phyloP scores from a whole-genome alignment of 2,113 vertebrate genomes.

The Gobiocypris rarus region DNA sequence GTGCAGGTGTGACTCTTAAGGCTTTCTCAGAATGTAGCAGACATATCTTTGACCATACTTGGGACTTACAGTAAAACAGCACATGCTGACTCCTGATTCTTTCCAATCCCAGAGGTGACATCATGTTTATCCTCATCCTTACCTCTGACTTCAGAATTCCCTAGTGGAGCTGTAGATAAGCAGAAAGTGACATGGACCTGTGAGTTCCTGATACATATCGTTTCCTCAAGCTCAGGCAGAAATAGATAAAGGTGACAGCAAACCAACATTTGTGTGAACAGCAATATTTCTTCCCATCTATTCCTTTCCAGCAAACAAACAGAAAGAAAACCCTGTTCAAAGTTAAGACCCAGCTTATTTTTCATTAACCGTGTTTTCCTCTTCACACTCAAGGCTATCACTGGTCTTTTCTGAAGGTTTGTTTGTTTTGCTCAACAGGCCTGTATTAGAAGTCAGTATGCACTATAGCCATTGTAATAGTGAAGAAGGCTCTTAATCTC shows the following conservation, averaged over 20 bases:
- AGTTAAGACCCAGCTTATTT: neutral
- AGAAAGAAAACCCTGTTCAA: neutral
- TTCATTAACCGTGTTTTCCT: neutral
- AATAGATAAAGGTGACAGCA: neutral
- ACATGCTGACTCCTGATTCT: neutral
- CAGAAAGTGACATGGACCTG: constrained; percentile 15
- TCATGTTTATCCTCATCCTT: neutral
- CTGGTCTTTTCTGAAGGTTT: neutral
- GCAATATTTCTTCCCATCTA: neutral
- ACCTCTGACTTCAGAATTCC: neutral
- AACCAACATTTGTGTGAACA: neutral
- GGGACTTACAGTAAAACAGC: constrained; percentile 4
- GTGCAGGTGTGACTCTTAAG: neutral
- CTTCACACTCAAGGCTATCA: neutral
- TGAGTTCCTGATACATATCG: neutral
- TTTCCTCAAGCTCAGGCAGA: neutral
- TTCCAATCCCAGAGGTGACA: neutral
- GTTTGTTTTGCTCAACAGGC: neutral
- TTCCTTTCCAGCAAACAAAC: constrained; percentile 2
- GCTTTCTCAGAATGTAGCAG: neutral
- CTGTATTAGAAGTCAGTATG: neutral
- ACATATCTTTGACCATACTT: neutral
- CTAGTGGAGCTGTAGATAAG: constrained; percentile 16
- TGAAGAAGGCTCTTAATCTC: constrained; percentile 16
- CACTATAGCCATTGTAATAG: neutral